phyloP scores from a whole-genome alignment of 2,888 invertebrate genomes.

The Clostera curtula region DNA sequence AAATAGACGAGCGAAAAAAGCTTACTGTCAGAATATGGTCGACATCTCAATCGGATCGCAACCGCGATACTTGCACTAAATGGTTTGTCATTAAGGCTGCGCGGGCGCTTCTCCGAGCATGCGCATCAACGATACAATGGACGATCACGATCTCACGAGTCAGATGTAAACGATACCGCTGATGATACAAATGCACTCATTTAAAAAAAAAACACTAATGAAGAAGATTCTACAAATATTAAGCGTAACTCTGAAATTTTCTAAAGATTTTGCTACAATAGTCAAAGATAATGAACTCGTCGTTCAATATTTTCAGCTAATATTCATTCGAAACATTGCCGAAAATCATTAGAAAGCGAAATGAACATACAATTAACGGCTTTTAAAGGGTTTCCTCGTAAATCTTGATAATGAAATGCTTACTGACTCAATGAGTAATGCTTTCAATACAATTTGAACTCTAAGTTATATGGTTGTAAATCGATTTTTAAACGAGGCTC shows the following conservation, averaged over 20 bases:
- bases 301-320: no score
- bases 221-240: no score
- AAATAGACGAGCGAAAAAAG: conserved; percentile 36
- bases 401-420: conserved; percentile 64
- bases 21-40: conserved; percentile 33
- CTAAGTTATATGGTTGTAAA: conserved; percentile 27
- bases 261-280: no score
- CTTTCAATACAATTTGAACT: conserved; percentile 20
- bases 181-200: conserved; percentile 15
- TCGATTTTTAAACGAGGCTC: conserved; percentile 31
- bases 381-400: conserved; percentile 64
- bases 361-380: conserved; percentile 57
- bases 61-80: conserved; percentile 42
- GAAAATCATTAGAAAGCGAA: conserved; percentile 51
- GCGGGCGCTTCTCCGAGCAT: conserved; percentile 29
- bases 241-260: no score
- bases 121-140: conserved; percentile 39
- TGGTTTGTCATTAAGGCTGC: conserved; percentile 50
- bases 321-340: no score
- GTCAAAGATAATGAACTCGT: no score
- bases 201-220: conserved; percentile 10
- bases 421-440: conserved; percentile 29
- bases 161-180: conserved; percentile 36
- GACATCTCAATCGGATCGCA: conserved; percentile 47
- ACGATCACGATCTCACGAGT: conserved; percentile 33